Evolutionary conservation across 2,888 invertebrate species (phyloP), one percentile per base, ranked within the genome.

Genomic region (Ernsta delagoae): DNA sequence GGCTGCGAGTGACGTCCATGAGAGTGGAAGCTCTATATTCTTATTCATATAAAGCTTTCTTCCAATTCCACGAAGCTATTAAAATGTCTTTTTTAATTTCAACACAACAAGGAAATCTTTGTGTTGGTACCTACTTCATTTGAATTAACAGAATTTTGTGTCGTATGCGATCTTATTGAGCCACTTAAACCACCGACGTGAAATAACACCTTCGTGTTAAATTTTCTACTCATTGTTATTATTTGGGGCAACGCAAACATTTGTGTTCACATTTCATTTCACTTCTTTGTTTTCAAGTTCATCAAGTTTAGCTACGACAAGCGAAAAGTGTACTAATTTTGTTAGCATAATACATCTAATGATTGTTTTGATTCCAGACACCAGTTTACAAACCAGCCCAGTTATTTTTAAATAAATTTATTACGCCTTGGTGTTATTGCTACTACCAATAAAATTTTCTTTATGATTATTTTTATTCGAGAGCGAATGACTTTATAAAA

Each of bases 11-110:
- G 65, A 70, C 48, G 34, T 43, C 39, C 41, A 43, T 41, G 56
- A 53, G 4, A 65, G 54, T 59, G 54, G 48, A 70, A 39, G 45
- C 39, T 61, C 45, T 65, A 45, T 56, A 48, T 65, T 60, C 56
- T 45, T 16, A 57, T 74, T 70, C 59, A 73, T 68, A 67, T 71
- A 68, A 71, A 57, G 62, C 64, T 70, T 69, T 57, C 65, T 71
- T 69, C 71, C 71, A 74, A 74, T 74, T 70, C 67, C 70, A 60
- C 70, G 65, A 72, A 56, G 72, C 75, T 77, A 75, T 78, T 74
- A 73, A 77, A 80, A 78, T 77, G 78, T 81, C 78, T 79, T 77
- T 78, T 80, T 83, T 79, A 80, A 80, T 80, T 79, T 78, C 71
- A 75, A 41, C 65, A 70, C 76, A 80, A 82, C 78, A 78, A 78